A percentile compares a stretch with the other conserved stretches of the same genome.
phyloP scores from a whole-genome alignment of 2,888 invertebrate genomes.

The Empis stercorea region DNA sequence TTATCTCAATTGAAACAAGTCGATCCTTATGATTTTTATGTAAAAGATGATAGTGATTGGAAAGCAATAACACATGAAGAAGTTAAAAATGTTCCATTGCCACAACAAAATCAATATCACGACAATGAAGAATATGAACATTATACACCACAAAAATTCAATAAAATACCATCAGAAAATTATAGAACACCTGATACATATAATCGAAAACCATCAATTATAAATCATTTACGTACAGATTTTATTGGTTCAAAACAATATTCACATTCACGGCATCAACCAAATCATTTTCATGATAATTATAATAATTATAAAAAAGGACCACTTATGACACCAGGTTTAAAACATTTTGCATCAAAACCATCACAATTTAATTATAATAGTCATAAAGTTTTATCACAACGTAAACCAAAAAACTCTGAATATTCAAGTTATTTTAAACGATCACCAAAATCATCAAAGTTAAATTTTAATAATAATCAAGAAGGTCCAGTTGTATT shows the following conservation, averaged over 20 bases:
- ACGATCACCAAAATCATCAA: slow-evolving; percentile 16
- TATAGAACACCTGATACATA: slow-evolving; percentile 18
- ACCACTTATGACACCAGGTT: slow-evolving; percentile 37
- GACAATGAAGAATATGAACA: slow-evolving; percentile 8
- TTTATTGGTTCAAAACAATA: slow-evolving; percentile 22
- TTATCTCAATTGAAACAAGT: slow-evolving; percentile 14
- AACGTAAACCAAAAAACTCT: slow-evolving; percentile 14
- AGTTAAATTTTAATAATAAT: neutral
- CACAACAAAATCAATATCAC: neutral
- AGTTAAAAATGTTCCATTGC: neutral
- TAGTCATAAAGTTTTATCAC: slow-evolving; percentile 12
- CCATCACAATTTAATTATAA: slow-evolving; percentile 15
- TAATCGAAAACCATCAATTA: slow-evolving; percentile 14
- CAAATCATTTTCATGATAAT: slow-evolving; percentile 7
- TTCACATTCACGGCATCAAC: neutral
- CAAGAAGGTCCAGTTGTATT: slow-evolving; percentile 16
- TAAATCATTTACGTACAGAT: slow-evolving; percentile 17
- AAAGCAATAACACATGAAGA: slow-evolving; percentile 21
- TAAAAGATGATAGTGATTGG: slow-evolving; percentile 25
- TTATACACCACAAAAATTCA: too few species aligned
- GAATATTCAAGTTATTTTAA: slow-evolving; percentile 28
- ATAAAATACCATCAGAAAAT: neutral
- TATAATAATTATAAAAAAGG: slow-evolving; percentile 24
- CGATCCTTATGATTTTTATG: slow-evolving; percentile 10
- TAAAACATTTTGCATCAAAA: slow-evolving; percentile 35